Evolutionary conservation across 1,140 invertebrate species (phyloP), one percentile per base, ranked within the genome.

Genomic region (Cardiocondyla obscurior): DNA sequence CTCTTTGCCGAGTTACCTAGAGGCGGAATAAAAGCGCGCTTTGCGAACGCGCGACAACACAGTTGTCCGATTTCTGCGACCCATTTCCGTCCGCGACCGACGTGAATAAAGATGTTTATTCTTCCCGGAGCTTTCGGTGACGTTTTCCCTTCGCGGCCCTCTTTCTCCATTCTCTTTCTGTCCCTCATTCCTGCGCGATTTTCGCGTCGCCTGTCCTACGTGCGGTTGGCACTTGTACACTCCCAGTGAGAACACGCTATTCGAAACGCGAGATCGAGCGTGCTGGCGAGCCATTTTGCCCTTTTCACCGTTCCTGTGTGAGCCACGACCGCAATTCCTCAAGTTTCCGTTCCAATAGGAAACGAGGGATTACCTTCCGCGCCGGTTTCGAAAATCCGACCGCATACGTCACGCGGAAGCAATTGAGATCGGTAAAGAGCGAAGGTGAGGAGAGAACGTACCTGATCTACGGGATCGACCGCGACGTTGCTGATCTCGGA

Each of bases 401-500:
- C 65, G 51, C 8, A 72, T 58, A 73, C 67, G 67, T 81, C 67
- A 49, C 28, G 65, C 39, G 39, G 10, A 42, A 44, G 28, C 25
- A 39, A 44, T 57, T 30, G 77, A 25, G 30, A 67, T 81, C 36
- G 64, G 2, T n/a, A 60, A 22, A 33, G 16, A 30, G 25, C 2
- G 36, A 30, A 39, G 46, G 30, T 19, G 12, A 55, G 3, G 25
- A 22, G 36, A 53, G 67, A 62, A 39, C 44, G 39, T 57, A 93
- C 92, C 91, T 93, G 91, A 84, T 87, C 91, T 14, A 89, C 83
- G 16, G 86, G 88, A 51, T 92, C 88, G n/a, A 72, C 53, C 28
- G 90, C 90, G 16, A 88, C 83, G 60, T 91, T 90, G 2, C 88
- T 86, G 55, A 92, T 88, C 46, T 91, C 90, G 14, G 92, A 89